Percentiles rank a stretch among this genome's conserved stretches.
phyloP scores from a whole-genome alignment of 1,140 invertebrate species.

The Ceratoteleas bidentatus region DNA sequence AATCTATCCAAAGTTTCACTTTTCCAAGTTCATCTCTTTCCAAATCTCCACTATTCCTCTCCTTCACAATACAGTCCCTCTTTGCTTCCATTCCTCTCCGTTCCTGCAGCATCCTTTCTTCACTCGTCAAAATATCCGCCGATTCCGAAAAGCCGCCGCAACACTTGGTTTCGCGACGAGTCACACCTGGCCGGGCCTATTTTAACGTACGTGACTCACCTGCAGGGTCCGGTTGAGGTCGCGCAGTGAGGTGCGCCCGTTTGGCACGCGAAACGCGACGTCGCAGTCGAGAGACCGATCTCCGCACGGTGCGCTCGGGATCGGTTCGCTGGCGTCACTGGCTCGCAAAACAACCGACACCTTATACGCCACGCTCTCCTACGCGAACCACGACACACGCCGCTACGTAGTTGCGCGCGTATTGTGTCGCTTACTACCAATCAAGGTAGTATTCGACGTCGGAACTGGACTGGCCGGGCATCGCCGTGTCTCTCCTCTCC shows the following conservation, averaged over 20 bases:
- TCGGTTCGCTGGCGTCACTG: conserved; percentile 57
- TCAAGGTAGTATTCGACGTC: conserved; percentile 58
- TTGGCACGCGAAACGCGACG: conserved; percentile 15
- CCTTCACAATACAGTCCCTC: too few relatives aligned
- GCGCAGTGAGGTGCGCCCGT: conserved; percentile 22
- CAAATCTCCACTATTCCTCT: too few relatives aligned
- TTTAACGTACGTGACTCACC: conserved; percentile 53
- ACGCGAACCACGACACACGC: conserved; percentile 57
- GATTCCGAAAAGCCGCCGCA: too few relatives aligned
- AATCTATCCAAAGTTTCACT: too few relatives aligned
- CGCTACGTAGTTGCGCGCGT: conserved; percentile 24
- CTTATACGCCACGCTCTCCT: conserved; percentile 62
- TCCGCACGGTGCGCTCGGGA: conserved; percentile 34
- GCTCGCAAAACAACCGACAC: conserved; percentile 55
- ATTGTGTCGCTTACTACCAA: conserved; percentile 62
- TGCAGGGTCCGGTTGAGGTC: conserved; percentile 23
- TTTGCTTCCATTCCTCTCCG: too few relatives aligned
- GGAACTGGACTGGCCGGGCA: conserved; percentile 54
- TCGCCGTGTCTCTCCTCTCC: conserved; percentile 4
- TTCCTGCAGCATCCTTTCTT: too few relatives aligned
- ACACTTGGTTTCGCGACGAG: background rate
- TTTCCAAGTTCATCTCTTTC: too few relatives aligned
- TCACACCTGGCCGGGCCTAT: conserved; percentile 21
- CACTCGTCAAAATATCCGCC: too few relatives aligned
- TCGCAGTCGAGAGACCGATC: conserved; percentile 25